These are phyloP conservation scores for Rhinoraja longicauda DNA, from an alignment of 2,797 vertebrate genomes.

Conservation along the genomic window DNA sequence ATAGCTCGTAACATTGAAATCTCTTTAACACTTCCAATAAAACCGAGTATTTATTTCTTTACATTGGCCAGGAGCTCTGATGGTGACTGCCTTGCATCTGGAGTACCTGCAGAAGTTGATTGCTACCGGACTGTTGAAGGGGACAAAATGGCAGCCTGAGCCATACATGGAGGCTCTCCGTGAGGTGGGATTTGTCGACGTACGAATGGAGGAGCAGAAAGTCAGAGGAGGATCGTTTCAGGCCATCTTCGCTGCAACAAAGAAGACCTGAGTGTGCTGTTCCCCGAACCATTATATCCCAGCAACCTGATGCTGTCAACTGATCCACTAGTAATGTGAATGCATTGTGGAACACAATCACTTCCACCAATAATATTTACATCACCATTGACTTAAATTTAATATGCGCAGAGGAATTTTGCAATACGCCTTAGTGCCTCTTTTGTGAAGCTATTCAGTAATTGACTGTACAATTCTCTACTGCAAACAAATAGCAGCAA, in stretches of 20 bases:
- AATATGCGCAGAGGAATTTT: too few relatives aligned
- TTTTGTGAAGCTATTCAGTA: too few relatives aligned
- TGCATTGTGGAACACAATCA: not conserved
- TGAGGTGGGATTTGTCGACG: conserved; percentile 22
- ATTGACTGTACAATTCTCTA: too few relatives aligned
- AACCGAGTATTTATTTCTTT: not conserved
- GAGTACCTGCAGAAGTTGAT: not conserved
- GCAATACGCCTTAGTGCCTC: too few relatives aligned
- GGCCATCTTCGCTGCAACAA: conserved; percentile 37
- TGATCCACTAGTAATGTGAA: not conserved
- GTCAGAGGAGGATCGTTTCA: not conserved
- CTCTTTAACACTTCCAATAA: not conserved
- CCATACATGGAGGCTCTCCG: conserved; percentile 30
- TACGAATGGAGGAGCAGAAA: conserved; percentile 13
- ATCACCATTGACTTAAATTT: too few relatives aligned
- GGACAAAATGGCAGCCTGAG: conserved; percentile 24
- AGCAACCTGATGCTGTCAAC: not conserved
- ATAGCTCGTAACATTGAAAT: not conserved
- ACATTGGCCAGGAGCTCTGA: not conserved
- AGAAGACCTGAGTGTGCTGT: not conserved
- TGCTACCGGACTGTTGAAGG: not conserved
- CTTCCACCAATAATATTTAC: not conserved
- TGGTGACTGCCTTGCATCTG: not conserved
- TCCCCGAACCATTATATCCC: not conserved
- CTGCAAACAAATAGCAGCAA: too few relatives aligned